These are phyloP conservation scores for Uria aalge DNA, from an alignment of 2,113 vertebrate species.

Conservation along the genomic window DNA sequence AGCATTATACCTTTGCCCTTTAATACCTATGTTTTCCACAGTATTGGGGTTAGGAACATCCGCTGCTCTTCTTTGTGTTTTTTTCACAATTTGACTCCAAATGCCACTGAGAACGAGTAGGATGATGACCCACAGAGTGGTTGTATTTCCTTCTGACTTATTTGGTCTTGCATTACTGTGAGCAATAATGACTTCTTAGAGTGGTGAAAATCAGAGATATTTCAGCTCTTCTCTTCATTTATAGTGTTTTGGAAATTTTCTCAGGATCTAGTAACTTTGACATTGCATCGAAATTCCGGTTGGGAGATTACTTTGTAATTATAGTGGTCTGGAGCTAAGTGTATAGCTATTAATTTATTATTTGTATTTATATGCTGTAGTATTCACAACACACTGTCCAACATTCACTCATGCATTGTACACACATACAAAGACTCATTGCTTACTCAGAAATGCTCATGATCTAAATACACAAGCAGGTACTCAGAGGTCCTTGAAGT, in stretches of 20 bases:
- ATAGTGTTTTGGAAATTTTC: background rate
- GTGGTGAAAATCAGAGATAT: background rate
- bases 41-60: background rate
- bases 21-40: background rate
- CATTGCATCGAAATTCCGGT: background rate
- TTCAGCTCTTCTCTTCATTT: background rate
- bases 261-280: background rate
- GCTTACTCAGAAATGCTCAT: background rate
- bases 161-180: background rate
- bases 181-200: background rate
- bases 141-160: background rate
- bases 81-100: background rate
- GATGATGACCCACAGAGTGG: background rate
- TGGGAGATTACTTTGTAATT: background rate
- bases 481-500: background rate
- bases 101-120: background rate
- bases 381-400: background rate
- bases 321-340: background rate
- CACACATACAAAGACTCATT: background rate
- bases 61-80: background rate
- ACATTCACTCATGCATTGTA: background rate
- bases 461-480: background rate
- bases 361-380: background rate
- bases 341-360: background rate
- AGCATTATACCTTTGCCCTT: background rate